Conservation (phyloP, 2,113 vertebrate genomes). For the Peucedramus taeniatus region DNA sequence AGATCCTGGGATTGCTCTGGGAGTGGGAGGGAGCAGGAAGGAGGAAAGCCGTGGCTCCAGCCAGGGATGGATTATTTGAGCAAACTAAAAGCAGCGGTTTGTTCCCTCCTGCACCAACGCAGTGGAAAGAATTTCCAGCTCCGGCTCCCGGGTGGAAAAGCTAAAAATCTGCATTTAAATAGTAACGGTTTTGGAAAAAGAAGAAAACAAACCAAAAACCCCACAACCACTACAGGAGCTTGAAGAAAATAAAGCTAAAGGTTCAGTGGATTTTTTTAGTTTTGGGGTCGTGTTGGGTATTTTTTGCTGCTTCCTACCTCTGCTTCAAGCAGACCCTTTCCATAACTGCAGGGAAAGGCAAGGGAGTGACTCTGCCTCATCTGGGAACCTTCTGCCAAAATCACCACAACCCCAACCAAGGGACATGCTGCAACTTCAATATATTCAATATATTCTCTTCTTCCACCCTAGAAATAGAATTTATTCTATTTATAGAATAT, state of each 20-base stretch:
- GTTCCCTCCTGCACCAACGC: slow-evolving; percentile 45
- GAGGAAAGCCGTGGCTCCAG: slow-evolving; percentile 24
- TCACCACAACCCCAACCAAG: background rate
- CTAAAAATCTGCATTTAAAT: slow-evolving; percentile 60
- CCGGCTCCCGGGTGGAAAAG: slow-evolving; percentile 10
- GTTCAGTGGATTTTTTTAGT: background rate
- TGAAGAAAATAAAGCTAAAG: slow-evolving; percentile 2
- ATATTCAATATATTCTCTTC: background rate
- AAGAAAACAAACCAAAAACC: background rate
- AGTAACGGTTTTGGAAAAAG: slow-evolving; percentile 29
- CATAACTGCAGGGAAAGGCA: background rate
- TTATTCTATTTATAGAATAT: too few relatives aligned
- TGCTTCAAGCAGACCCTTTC: background rate
- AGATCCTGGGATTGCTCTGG: background rate
- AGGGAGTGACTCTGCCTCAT: background rate
- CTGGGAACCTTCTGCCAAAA: background rate
- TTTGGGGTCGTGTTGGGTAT: background rate
- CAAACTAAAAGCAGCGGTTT: slow-evolving; percentile 23
- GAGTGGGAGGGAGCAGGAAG: background rate
- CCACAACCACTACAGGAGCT: background rate
- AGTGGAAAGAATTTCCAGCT: slow-evolving; percentile 62
- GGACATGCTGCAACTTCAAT: background rate
- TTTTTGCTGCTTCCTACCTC: background rate
- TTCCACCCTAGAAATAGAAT: background rate
- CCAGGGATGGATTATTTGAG: slow-evolving; percentile 33